phyloP scores from a whole-genome alignment of 2,113 vertebrate species.

The Oophaga pumilio region DNA sequence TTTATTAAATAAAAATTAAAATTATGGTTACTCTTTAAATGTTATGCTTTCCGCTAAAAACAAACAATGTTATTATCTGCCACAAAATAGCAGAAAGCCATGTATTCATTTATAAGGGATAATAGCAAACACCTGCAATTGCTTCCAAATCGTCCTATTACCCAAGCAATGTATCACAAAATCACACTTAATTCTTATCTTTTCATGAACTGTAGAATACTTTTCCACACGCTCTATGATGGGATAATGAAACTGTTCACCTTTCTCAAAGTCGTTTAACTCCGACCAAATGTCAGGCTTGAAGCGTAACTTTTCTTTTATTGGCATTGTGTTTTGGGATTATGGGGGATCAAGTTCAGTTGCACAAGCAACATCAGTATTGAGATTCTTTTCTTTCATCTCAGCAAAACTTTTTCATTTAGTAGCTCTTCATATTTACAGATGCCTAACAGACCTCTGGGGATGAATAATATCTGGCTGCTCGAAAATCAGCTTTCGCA shows the following conservation, averaged over 20 bases:
- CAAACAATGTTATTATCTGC: slow-evolving; percentile 16
- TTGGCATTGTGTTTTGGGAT: slow-evolving; percentile 52
- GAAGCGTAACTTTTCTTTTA: slow-evolving; percentile 48
- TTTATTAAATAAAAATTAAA: too few species aligned
- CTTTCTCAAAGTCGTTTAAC: slow-evolving; percentile 57
- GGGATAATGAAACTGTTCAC: slow-evolving; percentile 54
- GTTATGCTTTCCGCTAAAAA: neutral
- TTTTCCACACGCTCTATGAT: slow-evolving; percentile 43
- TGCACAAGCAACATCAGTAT: slow-evolving; percentile 31
- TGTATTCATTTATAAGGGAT: slow-evolving; percentile 16
- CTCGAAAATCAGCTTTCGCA: slow-evolving; percentile 19
- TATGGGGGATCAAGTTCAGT: slow-evolving; percentile 41
- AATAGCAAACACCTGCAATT: neutral
- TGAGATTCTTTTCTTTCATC: slow-evolving; percentile 38
- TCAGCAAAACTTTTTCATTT: slow-evolving; percentile 42
- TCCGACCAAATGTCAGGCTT: slow-evolving; percentile 51
- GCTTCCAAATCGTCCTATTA: slow-evolving; percentile 36
- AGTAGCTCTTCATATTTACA: slow-evolving; percentile 51
- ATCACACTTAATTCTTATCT: slow-evolving; percentile 46
- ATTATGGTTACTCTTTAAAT: neutral
- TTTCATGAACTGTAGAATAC: slow-evolving; percentile 45
- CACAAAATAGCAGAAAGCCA: neutral
- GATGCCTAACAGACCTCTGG: slow-evolving; percentile 28
- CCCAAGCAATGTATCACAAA: slow-evolving; percentile 35
- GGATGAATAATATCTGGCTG: slow-evolving; percentile 27